phyloP scores from a whole-genome alignment of 2,113 vertebrate species.

The Mormyrus lacerda region DNA sequence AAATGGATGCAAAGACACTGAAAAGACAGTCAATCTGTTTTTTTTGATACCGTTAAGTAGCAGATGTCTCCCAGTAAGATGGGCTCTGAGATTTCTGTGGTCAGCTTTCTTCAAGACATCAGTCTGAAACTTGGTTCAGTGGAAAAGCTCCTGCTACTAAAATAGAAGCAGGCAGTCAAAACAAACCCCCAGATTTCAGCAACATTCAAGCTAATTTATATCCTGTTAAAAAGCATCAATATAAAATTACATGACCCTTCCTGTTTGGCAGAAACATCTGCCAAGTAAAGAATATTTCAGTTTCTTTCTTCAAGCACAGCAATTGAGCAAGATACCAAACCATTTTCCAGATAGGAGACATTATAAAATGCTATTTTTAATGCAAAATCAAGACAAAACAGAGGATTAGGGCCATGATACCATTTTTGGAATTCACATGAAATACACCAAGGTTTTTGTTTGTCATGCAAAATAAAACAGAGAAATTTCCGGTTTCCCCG shows the following conservation, averaged over 20 bases:
- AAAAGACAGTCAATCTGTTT: neutral
- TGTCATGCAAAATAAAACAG: neutral
- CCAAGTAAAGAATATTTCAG: neutral
- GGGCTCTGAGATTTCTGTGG: neutral
- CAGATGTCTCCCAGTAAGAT: neutral
- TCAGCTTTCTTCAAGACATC: neutral
- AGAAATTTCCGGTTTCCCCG: neutral
- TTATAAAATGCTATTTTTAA: neutral
- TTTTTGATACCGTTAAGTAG: neutral
- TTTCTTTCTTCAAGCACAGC: slow-evolving; percentile 16
- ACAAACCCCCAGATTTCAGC: slow-evolving; percentile 27
- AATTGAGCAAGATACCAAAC: slow-evolving; percentile 19
- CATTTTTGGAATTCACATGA: neutral
- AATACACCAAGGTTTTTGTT: neutral
- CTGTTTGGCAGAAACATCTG: slow-evolving; percentile 27
- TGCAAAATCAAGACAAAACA: neutral
- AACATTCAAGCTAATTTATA: slow-evolving; percentile 15
- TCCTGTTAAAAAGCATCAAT: slow-evolving; percentile 14
- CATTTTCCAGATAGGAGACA: neutral
- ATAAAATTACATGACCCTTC: slow-evolving; percentile 25
- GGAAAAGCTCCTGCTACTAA: neutral
- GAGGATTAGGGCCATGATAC: neutral
- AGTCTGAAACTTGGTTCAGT: neutral
- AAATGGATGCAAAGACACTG: neutral
- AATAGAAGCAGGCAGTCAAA: slow-evolving; percentile 27